phyloP scores from a whole-genome alignment of 2,113 vertebrate species.

The Corythoichthys haematopterus region DNA sequence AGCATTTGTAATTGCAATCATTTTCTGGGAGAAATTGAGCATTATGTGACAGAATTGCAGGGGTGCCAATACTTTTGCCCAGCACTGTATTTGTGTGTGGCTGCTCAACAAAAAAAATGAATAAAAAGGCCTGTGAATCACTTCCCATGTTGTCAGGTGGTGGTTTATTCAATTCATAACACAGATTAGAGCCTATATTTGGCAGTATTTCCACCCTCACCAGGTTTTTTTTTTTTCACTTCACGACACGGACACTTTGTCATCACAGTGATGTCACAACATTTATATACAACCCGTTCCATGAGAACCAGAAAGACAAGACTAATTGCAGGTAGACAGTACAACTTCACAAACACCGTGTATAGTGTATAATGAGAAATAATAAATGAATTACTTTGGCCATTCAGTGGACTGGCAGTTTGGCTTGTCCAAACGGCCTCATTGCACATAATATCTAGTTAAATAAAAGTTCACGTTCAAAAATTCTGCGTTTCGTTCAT shows the following conservation, averaged over 20 bases:
- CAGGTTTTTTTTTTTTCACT: constrained; percentile 23
- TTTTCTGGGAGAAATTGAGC: too few species aligned
- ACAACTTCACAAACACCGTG: constrained; percentile 23
- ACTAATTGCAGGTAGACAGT: not conserved
- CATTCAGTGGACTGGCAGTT: constrained; percentile 11
- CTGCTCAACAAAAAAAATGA: too few species aligned
- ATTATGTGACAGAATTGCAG: too few species aligned
- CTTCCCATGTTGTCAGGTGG: constrained; percentile 16
- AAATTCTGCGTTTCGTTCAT: not conserved
- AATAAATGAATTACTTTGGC: constrained; percentile 12
- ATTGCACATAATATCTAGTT: constrained; percentile 63
- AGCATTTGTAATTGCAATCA: too few species aligned
- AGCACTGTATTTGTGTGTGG: too few species aligned
- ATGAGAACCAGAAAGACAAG: not conserved
- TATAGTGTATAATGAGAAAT: constrained; percentile 4
- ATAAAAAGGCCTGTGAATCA: not conserved
- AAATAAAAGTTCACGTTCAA: constrained; percentile 39
- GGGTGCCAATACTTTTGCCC: too few species aligned
- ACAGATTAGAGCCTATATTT: constrained; percentile 84
- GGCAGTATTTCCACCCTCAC: constrained; percentile 31
- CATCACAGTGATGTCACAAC: constrained; percentile 31
- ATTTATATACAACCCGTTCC: constrained; percentile 36
- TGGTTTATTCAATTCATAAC: constrained; percentile 92
- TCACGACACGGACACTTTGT: constrained; percentile 31
- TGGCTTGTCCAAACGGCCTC: constrained; percentile 19